These are phyloP conservation scores for Chiloscyllium plagiosum DNA, from an alignment of 2,113 vertebrate species.

Conservation along the genomic window DNA sequence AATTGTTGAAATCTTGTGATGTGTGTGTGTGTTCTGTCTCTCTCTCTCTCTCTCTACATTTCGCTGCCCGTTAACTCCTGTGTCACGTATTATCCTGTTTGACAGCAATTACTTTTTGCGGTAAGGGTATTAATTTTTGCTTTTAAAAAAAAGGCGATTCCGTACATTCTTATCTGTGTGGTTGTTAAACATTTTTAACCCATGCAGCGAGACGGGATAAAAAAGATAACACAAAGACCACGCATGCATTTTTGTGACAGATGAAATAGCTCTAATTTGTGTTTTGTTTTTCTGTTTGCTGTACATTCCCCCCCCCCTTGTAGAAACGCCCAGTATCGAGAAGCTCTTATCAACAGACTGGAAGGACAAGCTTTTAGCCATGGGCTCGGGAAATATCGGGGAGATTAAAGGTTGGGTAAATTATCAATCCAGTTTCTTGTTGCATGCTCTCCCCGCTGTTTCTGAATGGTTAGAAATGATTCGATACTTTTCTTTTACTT, in stretches of 20 bases:
- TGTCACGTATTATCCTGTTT: not conserved
- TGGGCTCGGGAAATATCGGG: constrained; percentile 97
- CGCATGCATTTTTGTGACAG: constrained; percentile 87
- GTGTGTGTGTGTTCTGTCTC: not conserved
- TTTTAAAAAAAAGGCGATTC: constrained; percentile 82
- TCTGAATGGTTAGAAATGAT: constrained; percentile 47
- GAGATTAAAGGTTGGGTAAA: constrained; percentile 88
- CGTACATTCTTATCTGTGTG: constrained; percentile 73
- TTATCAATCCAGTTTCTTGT: constrained; percentile 50
- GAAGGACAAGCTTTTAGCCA: constrained; percentile 99
- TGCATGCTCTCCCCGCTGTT: constrained; percentile 61
- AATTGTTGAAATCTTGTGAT: not conserved
- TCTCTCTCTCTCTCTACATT: not conserved
- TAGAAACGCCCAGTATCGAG: constrained; percentile 97
- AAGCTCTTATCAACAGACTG: constrained; percentile 98
- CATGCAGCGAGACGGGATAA: constrained; percentile 55
- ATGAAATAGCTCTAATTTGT: constrained; percentile 71
- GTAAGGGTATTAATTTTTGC: constrained; percentile 85
- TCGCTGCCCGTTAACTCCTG: not conserved
- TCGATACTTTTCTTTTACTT: constrained; percentile 50
- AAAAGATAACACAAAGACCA: constrained; percentile 80
- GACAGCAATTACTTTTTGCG: not conserved
- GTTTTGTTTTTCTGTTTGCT: constrained; percentile 26
- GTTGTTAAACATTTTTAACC: constrained; percentile 84
- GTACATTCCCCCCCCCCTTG: constrained; percentile 56